These are phyloP conservation scores for Labeo rohita DNA, from an alignment of 2,113 vertebrate species.

Conservation along the genomic window DNA sequence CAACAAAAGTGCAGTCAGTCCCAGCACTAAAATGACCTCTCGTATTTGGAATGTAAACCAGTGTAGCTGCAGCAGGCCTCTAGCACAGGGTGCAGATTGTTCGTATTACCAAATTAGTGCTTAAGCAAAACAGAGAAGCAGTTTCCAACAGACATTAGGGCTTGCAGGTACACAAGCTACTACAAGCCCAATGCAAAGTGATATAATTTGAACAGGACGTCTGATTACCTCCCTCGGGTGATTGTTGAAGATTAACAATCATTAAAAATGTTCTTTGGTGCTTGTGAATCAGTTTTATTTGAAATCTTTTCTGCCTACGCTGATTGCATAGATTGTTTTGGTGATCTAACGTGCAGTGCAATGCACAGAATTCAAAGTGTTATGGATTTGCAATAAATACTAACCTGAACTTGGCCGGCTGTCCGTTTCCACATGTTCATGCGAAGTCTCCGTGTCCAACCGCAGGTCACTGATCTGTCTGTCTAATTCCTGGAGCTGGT, in stretches of 20 bases:
- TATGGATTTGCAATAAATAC: not conserved
- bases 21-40: constrained; percentile 58
- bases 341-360: not conserved
- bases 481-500: constrained; percentile 91
- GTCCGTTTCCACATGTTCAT: constrained; percentile 86
- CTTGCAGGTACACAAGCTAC: constrained; percentile 50
- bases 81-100: constrained; percentile 55
- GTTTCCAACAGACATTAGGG: constrained; percentile 54
- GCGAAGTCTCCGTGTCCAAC: constrained; percentile 83
- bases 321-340: not conserved
- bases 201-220: constrained; percentile 40
- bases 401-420: constrained; percentile 95
- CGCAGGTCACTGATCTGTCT: constrained; percentile 90
- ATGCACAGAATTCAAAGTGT: not conserved
- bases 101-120: constrained; percentile 62
- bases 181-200: constrained; percentile 42
- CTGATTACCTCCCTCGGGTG: constrained; percentile 18
- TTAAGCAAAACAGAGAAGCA: constrained; percentile 52
- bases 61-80: constrained; percentile 44
- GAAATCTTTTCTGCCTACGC: not conserved
- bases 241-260: constrained; percentile 5
- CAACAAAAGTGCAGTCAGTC: constrained; percentile 60
- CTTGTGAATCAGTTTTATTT: constrained; percentile 7
- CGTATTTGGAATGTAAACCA: constrained; percentile 61
- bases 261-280: constrained; percentile 8